Evolutionary conservation across 2,888 invertebrate species (phyloP), one percentile per base, ranked within the genome.

Genomic region (Arrhopalites spinosus): DNA sequence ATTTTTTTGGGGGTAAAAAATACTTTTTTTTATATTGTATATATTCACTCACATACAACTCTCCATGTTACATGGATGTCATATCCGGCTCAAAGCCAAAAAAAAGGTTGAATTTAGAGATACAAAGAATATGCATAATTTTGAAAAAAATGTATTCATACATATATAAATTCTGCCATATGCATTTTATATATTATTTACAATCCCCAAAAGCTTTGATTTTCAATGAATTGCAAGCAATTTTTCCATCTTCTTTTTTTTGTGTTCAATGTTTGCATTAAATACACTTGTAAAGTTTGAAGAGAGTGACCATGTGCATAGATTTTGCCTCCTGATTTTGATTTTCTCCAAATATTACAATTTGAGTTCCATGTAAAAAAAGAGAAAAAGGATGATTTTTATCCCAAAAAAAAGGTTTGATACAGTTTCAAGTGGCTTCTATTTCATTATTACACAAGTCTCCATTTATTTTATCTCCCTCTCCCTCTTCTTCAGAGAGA

Each of bases 391-490:
- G 2, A 50, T 2, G 50, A 50, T 50, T 50, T 36, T 50, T 50
- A 50, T 50, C n/a, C n/a, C 50, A 15, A n/a, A 50, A n/a, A 50
- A 50, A 50, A 50, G 50, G 50, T 50, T 50, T n/a, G n/a, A 50
- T 50, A 50, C 50, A 50, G 15, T 50, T 50, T 50, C 50, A 50
- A 50, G 50, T 50, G 50, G 50, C 8, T 36, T 36, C 36, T 11
- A 36, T 36, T 36, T n/a, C n/a, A n/a, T n/a, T n/a, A n/a, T n/a
- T n/a, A n/a, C n/a, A n/a, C n/a, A n/a, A n/a, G n/a, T n/a, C n/a
- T n/a, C n/a, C n/a, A n/a, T n/a, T n/a, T n/a, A n/a, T n/a, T n/a
- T n/a, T n/a, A n/a, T n/a, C n/a, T n/a, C n/a, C n/a, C n/a, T n/a
- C n/a, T n/a, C n/a, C n/a, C n/a, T n/a, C n/a, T n/a, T n/a, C n/a